These are phyloP conservation scores for Leptodactylus fuscus DNA, from an alignment of 2,113 vertebrate genomes.

Conservation along the genomic window DNA sequence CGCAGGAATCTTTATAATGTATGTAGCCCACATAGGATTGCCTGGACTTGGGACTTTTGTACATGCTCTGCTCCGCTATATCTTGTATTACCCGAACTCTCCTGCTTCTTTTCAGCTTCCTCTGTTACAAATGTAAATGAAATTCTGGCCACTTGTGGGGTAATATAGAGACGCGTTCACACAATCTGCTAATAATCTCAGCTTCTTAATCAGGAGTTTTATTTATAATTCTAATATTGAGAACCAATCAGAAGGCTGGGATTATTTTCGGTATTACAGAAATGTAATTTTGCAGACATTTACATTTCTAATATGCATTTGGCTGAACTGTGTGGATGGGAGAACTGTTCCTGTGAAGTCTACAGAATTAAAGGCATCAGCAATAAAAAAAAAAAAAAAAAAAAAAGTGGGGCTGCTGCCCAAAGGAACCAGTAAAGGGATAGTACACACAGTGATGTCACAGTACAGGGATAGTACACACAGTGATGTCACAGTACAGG, in stretches of 20 bases:
- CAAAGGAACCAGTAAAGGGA: background rate
- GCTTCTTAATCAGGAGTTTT: background rate
- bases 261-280: slow-evolving; percentile 5
- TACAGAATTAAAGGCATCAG: background rate
- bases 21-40: no score
- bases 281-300: slow-evolving; percentile 38
- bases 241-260: background rate
- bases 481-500: no score
- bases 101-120: background rate
- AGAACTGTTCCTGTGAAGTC: background rate
- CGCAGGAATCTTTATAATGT: no score
- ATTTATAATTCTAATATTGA: slow-evolving; percentile 8
- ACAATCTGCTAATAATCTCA: background rate
- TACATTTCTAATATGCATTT: slow-evolving; percentile 16
- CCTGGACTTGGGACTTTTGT: no score
- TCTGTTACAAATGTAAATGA: background rate
- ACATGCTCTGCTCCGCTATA: background rate
- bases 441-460: no score
- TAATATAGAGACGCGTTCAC: background rate
- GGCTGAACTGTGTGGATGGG: background rate
- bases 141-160: background rate
- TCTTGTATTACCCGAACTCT: background rate
- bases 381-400: no score
- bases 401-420: background rate
- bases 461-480: no score